Percentiles rank a stretch among this genome's conserved stretches.
phyloP scores from a whole-genome alignment of 2,888 invertebrate species.

The Cheilosia soror region DNA sequence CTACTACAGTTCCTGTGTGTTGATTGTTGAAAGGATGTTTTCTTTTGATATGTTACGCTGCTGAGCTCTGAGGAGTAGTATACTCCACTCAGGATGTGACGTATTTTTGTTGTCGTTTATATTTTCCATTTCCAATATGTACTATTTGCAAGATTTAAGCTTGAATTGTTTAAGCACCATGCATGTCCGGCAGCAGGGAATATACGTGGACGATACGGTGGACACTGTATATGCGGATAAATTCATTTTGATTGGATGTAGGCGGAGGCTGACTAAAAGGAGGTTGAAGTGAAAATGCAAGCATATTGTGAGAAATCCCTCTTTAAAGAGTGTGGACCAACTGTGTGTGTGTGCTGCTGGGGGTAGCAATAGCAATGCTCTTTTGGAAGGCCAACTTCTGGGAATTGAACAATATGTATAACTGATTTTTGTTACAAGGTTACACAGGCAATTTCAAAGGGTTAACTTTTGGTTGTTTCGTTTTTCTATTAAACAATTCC shows the following conservation, averaged over 20 bases:
- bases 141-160: conserved; percentile 55
- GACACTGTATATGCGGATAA: conserved; percentile 3
- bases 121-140: conserved; percentile 37
- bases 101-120: conserved; percentile 41
- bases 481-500: conserved; percentile 18
- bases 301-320: conserved; percentile 3
- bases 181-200: background rate
- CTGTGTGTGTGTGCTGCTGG: background rate
- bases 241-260: conserved; percentile 21
- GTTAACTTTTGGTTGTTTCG: conserved; percentile 1
- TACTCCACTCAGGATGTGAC: conserved; percentile 52
- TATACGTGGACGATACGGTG: background rate
- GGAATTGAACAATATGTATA: conserved; percentile 30
- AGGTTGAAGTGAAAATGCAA: background rate
- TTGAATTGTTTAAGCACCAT: conserved; percentile 53
- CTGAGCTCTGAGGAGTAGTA: conserved; percentile 40
- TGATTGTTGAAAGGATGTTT: conserved; percentile 73
- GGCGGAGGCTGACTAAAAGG: background rate
- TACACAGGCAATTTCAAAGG: conserved; percentile 6
- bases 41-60: conserved; percentile 73
- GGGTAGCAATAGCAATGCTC: background rate
- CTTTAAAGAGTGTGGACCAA: conserved; percentile 21
- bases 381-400: conserved; percentile 26
- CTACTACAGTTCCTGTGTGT: conserved; percentile 32
- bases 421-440: conserved; percentile 14